These are phyloP conservation scores for Orientallactaga sibirica DNA, from an alignment of 2,797 vertebrate species.

Conservation along the genomic window DNA sequence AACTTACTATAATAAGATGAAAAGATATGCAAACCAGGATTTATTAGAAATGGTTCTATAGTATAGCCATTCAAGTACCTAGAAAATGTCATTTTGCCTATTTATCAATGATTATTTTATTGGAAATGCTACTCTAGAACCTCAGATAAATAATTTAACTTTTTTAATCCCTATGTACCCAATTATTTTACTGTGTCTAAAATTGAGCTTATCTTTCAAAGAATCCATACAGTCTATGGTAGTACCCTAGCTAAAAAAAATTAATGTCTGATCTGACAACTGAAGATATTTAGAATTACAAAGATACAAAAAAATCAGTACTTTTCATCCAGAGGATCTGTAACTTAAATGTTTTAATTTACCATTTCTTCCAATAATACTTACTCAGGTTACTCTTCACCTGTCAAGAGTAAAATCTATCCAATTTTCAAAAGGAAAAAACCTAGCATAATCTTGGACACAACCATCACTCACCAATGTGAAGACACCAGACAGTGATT, in stretches of 20 bases:
- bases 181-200: conserved; percentile 47
- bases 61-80: not conserved
- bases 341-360: conserved; percentile 59
- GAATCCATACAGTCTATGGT: not conserved
- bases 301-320: conserved; percentile 13
- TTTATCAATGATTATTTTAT: conserved; percentile 37
- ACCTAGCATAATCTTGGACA: conserved; percentile 30
- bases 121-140: conserved; percentile 36
- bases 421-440: conserved; percentile 45
- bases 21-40: conserved; percentile 36
- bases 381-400: conserved; percentile 27
- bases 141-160: not conserved
- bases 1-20: conserved; percentile 53
- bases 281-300: conserved; percentile 20
- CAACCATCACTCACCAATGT: conserved; percentile 11
- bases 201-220: conserved; percentile 56
- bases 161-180: conserved; percentile 21
- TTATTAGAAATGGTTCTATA: not conserved
- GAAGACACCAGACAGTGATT: conserved; percentile 30
- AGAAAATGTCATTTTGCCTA: not conserved
- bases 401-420: not conserved
- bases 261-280: not conserved
- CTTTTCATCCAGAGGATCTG: conserved; percentile 13
- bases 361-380: conserved; percentile 19
- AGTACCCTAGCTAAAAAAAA: not conserved